Evolutionary conservation across 2,797 vertebrate species (phyloP), one percentile per base, ranked within the genome.

Genomic region (Phataginus tetradactyla): DNA sequence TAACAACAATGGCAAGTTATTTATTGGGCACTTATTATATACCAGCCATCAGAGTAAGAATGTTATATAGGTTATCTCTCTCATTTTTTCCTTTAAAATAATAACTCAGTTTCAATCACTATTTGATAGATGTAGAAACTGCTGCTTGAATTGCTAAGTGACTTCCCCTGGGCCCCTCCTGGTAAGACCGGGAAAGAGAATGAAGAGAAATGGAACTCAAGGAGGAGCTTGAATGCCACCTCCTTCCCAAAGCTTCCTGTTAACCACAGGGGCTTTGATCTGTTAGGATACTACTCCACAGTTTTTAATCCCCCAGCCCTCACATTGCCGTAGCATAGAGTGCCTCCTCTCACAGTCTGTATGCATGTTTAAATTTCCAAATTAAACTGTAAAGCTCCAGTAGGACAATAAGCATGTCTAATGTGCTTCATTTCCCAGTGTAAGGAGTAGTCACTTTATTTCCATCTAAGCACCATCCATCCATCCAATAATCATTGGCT

Each of bases 391-490:
- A 72, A 71, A 90, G 37, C 37, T 96, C 42, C 1, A 37, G 4
- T 18, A 93, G 32, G 21, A 55, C 7, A 81, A 7, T 57, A 15
- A 89, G 11, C 17, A 66, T 61, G 59, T 37, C 32, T 66, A 71
- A 64, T 42, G 12, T 57, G 9, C 3, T 61, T 84, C 49, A 75
- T 92, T 83, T 94, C 3, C n/a, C 8, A 75, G 20, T 72, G 55
- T 39, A 89, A 92, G 13, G 23, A 34, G 20, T 1, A 79, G n/a
- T 68, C 14, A n/a, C 0, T 74, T 81, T 80, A 78, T 81, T 93
- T 68, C 63, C 42, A 86, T 42, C 53, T 34, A 96, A 97, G 74
- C 10, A 94, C n/a, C 15, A 45, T 86, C 17, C 32, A 79, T 27
- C 32, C 13, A 27, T 39, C 37, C 4, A 29, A 21, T 59, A 91